Percentiles rank a stretch among this genome's conserved stretches.
Evolutionary conservation across 2,113 vertebrate genomes (phyloP).

Genomic region (Talpa occidentalis): DNA sequence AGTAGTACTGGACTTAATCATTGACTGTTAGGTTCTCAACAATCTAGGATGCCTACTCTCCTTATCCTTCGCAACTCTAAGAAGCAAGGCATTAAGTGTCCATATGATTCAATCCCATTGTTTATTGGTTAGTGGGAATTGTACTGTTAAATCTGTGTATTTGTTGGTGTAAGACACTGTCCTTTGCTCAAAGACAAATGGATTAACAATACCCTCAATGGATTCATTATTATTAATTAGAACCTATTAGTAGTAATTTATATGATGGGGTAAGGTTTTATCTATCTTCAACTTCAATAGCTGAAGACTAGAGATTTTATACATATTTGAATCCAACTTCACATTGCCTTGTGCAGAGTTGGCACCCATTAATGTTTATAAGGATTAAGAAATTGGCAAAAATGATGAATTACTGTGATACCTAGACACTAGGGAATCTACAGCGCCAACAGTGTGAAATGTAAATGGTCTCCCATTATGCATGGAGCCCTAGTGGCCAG

Average conservation of each 20-base stretch:
- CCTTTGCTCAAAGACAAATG: not conserved
- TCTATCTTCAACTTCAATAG: not conserved
- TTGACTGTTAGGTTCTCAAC: not conserved
- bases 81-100: not conserved
- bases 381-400: not conserved
- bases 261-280: not conserved
- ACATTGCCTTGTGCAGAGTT: not conserved
- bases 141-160: not conserved
- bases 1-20: not conserved
- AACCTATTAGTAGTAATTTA: not conserved
- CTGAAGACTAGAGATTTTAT: not conserved
- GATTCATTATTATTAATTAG: not conserved
- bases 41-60: not conserved
- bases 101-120: not conserved
- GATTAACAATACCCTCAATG: not conserved
- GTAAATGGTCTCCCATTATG: not conserved
- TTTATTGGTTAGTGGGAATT: not conserved
- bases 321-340: not conserved
- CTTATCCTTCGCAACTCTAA: not conserved
- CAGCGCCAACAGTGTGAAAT: not conserved
- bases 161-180: not conserved
- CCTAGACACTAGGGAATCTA: not conserved
- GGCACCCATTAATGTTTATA: not conserved
- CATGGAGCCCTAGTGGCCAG: not conserved
- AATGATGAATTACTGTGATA: not conserved